Conservation (phyloP, 2,113 vertebrate species). For the Phocoena sinus region DNA sequence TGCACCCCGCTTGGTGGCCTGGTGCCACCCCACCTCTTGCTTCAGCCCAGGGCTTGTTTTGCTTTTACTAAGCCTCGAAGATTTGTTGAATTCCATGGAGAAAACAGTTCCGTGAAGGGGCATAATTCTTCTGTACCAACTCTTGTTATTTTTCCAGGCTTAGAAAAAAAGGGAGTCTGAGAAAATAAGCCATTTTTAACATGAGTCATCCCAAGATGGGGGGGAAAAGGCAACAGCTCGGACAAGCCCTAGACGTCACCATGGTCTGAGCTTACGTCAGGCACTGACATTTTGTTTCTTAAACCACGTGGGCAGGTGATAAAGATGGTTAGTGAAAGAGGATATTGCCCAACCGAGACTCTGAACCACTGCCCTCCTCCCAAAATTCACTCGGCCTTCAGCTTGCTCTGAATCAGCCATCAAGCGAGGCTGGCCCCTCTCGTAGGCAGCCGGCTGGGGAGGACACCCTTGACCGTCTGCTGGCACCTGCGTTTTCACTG, state of each 20-base stretch:
- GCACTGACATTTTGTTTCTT: neutral
- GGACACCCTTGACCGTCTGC: neutral
- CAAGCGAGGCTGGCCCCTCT: neutral
- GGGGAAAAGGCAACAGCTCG: neutral
- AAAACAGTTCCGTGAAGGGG: neutral
- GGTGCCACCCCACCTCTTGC: neutral
- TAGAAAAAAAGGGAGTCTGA: conserved; percentile 33
- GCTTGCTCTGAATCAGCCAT: neutral
- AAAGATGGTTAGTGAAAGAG: neutral
- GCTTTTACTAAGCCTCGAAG: neutral
- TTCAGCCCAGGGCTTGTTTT: neutral
- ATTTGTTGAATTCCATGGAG: neutral
- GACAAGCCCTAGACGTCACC: neutral
- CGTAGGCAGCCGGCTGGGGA: neutral
- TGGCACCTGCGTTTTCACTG: neutral
- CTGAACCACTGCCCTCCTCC: neutral
- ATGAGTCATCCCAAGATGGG: neutral
- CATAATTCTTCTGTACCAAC: neutral
- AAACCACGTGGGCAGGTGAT: neutral
- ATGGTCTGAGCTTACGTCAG: neutral
- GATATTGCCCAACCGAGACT: too few relatives aligned
- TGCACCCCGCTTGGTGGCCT: neutral
- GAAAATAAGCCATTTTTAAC: neutral
- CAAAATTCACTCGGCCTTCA: neutral
- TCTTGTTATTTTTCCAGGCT: conserved; percentile 29